These are phyloP conservation scores for Rutpela maculata DNA, from an alignment of 2,888 invertebrate species.

Conservation along the genomic window DNA sequence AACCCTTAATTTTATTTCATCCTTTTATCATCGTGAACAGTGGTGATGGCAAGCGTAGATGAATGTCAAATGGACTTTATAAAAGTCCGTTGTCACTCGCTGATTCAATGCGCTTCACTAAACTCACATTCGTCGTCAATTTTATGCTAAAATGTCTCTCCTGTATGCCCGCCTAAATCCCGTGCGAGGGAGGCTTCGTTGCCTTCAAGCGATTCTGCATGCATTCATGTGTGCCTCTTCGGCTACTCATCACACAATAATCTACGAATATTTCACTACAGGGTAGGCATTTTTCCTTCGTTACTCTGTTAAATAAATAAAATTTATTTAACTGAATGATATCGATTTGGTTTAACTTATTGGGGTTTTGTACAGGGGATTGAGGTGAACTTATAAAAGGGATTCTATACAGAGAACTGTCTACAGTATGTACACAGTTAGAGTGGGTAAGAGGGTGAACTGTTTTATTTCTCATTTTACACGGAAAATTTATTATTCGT, in stretches of 20 bases:
- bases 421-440: neutral
- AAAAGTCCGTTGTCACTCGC: conserved; percentile 58
- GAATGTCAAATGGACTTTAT: conserved; percentile 57
- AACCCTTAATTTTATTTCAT: conserved; percentile 34
- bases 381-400: neutral
- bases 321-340: conserved; percentile 1
- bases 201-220: neutral
- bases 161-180: conserved; percentile 35
- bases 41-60: conserved; percentile 35
- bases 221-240: conserved; percentile 16
- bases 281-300: neutral
- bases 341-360: neutral
- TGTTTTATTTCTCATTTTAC: too few relatives aligned
- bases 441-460: too few relatives aligned
- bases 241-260: conserved; percentile 24
- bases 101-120: conserved; percentile 55
- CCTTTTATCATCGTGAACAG: conserved; percentile 26
- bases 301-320: conserved; percentile 11
- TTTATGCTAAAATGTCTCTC: conserved; percentile 58
- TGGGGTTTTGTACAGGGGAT: neutral
- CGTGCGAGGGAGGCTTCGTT: conserved; percentile 14
- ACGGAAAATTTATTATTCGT: too few relatives aligned
- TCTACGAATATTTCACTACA: conserved; percentile 10
- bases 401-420: neutral
- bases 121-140: conserved; percentile 58